Percentiles rank a stretch among this genome's conserved stretches.
Evolutionary conservation across 2,797 vertebrate genomes (phyloP).

Genomic region (Iguana delicatissima): DNA sequence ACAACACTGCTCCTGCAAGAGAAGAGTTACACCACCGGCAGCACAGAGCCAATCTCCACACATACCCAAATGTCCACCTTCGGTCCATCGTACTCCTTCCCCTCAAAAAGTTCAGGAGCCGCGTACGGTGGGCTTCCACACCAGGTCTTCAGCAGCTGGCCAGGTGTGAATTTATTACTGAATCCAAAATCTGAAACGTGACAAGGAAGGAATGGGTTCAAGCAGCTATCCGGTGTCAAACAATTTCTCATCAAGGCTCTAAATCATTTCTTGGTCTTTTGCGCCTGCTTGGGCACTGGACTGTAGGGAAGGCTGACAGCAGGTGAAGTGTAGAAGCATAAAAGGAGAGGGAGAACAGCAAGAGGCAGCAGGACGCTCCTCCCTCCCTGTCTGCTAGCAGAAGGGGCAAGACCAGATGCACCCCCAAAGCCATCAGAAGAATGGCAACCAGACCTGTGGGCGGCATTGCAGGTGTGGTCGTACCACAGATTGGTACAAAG

Average conservation of each 20-base stretch:
- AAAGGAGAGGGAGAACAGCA: rapidly evolving
- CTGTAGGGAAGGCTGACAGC: neutral
- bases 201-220: neutral
- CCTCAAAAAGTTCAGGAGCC: constrained; percentile 96
- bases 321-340: neutral
- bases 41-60: neutral
- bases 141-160: constrained; percentile 98
- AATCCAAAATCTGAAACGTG: constrained; percentile 93
- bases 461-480: neutral
- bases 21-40: neutral
- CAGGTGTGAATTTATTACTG: constrained; percentile 97
- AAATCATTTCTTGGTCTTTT: neutral
- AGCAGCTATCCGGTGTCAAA: neutral
- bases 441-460: neutral
- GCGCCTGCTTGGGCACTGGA: neutral
- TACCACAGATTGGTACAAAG: no score
- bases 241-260: neutral
- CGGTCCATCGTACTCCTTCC: constrained; percentile 97
- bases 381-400: rapidly evolving
- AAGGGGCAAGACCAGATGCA: rapidly evolving
- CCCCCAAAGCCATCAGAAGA: neutral
- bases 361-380: neutral
- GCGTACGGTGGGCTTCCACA: constrained; percentile 98
- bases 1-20: neutral
- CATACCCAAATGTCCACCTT: constrained; percentile 99